A percentile compares a stretch with the other conserved stretches of the same genome.
phyloP scores from a whole-genome alignment of 1,140 invertebrate genomes.

The Pteromalus puparum region DNA sequence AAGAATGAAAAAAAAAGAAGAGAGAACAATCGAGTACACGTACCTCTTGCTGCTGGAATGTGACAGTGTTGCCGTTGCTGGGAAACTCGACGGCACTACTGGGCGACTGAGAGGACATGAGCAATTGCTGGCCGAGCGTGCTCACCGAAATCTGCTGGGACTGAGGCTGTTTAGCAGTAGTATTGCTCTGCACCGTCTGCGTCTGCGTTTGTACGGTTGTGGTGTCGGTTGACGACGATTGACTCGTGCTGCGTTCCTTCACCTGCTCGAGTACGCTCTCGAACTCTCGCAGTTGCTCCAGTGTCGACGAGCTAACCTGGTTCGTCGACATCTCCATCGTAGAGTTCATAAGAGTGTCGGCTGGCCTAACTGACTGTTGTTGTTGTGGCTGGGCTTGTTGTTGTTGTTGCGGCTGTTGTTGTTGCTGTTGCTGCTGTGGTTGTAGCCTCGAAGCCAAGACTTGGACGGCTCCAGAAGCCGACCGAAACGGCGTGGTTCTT shows the following conservation, averaged over 20 bases:
- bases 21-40: not conserved
- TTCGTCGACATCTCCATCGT: constrained; percentile 71
- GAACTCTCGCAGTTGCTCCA: constrained; percentile 87
- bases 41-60: constrained; percentile 62
- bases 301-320: constrained; percentile 78
- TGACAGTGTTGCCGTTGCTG: constrained; percentile 63
- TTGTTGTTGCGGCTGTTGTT: constrained; percentile 57
- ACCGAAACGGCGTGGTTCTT: constrained; percentile 55
- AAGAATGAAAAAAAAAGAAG: not conserved
- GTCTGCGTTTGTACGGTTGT: constrained; percentile 70
- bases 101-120: constrained; percentile 67
- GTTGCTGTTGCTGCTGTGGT: constrained; percentile 52
- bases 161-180: constrained; percentile 59
- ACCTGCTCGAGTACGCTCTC: constrained; percentile 89
- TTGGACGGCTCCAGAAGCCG: constrained; percentile 62
- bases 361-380: constrained; percentile 59
- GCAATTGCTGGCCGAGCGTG: constrained; percentile 66
- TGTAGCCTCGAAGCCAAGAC: constrained; percentile 65
- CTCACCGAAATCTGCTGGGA: constrained; percentile 62
- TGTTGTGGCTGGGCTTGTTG: constrained; percentile 58
- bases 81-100: constrained; percentile 61
- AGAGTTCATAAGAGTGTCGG: constrained; percentile 69
- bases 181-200: constrained; percentile 58
- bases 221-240: constrained; percentile 64
- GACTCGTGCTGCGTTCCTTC: constrained; percentile 82